Base-by-base conservation (phyloP, 2,113 vertebrate species). In the Amblyornis subalaris region DNA sequence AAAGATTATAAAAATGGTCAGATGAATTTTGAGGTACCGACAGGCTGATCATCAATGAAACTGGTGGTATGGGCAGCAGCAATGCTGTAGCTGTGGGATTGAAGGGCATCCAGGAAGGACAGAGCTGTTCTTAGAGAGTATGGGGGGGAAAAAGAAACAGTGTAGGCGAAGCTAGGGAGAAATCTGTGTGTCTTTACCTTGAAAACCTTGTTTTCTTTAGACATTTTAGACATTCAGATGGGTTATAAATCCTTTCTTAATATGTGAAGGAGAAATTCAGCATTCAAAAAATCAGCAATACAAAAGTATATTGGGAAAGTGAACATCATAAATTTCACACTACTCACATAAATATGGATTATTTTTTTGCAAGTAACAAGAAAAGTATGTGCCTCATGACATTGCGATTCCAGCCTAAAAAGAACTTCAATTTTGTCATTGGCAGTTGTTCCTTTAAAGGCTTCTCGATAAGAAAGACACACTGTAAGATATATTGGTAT, bases 281-380 rank as follows among this genome's bases (percentile, higher is more conserved):
- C 22, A 25, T 91, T 92, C 67, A 90, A 70, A 79, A 82, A 71
- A 50, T 61, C 51, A 65, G 36, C 40, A 82, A 61, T 83, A 36
- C 12, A 36, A 33, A 81, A 87, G 18, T 42, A 23, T 25, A 22
- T 28, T 79, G 50, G 20, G 36, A 40, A 90, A n/a, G 16, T 24
- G 5, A 62, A 44, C n/a, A 20, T 44, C 5, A 64, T 75, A 85
- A 79, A 92, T 93, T 82, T 70, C 35, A 26, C 23, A 42, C 35
- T 62, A 17, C 38, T 64, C 21, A 29, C 29, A 89, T 66, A 91
- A 84, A 75, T 67, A 58, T 20, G n/a, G 33, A 51, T 57, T 66
- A 2, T 23, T 67, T 70, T 84, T 89, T 91, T 72, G 14, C 21
- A 72, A 76, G 35, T 66, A 85, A 50, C 6, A 87, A 45, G 38